Evolutionary conservation across 2,113 vertebrate species (phyloP).

Genomic region (Castor canadensis): DNA sequence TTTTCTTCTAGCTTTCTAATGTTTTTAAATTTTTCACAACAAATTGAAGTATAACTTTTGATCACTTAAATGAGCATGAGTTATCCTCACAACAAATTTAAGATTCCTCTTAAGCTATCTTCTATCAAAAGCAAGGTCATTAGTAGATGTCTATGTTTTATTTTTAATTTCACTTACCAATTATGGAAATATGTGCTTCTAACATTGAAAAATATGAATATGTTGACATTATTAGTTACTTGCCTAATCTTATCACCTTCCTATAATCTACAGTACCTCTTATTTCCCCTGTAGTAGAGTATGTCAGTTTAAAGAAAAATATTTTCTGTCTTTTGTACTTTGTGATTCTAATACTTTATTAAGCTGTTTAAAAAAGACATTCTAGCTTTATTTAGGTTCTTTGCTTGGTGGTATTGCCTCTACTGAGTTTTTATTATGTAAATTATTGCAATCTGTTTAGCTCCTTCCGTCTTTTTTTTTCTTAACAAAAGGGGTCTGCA

Average conservation of each 20-base stretch:
- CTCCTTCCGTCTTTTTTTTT: slow-evolving; percentile 82
- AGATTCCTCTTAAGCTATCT: background rate
- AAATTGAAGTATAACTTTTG: background rate
- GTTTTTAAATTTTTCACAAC: background rate
- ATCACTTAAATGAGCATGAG: background rate
- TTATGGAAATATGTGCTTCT: slow-evolving; percentile 41
- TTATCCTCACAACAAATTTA: background rate
- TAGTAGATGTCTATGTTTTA: slow-evolving; percentile 26
- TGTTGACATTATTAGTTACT: slow-evolving; percentile 46
- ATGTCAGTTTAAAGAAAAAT: slow-evolving; percentile 82
- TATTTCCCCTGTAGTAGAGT: slow-evolving; percentile 56
- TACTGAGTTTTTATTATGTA: slow-evolving; percentile 89
- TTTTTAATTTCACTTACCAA: background rate
- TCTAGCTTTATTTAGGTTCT: slow-evolving; percentile 77
- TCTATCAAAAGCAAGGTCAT: background rate
- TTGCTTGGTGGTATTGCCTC: slow-evolving; percentile 79
- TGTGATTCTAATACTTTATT: slow-evolving; percentile 73
- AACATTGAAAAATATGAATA: slow-evolving; percentile 8
- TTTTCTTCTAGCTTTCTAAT: background rate
- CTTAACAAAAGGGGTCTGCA: slow-evolving; percentile 87
- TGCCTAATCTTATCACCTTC: slow-evolving; percentile 50
- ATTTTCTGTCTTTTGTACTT: slow-evolving; percentile 78
- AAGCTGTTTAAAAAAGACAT: slow-evolving; percentile 79
- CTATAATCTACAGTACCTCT: slow-evolving; percentile 53
- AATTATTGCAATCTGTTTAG: slow-evolving; percentile 89